phyloP scores from a whole-genome alignment of 1,140 invertebrate species.

The Anastrepha ludens region DNA sequence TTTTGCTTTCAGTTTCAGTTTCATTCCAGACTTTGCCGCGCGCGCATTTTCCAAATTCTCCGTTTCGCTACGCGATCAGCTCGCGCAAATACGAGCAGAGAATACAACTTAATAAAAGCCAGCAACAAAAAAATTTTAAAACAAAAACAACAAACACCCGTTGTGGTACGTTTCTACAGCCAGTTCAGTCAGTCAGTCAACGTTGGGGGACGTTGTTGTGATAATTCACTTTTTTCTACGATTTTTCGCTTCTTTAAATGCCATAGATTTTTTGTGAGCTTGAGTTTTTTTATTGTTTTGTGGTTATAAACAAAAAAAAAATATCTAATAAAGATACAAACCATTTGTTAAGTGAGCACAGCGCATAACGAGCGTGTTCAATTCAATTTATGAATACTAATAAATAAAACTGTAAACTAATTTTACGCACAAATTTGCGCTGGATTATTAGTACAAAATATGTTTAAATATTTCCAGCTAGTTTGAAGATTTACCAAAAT shows the following conservation, averaged over 20 bases:
- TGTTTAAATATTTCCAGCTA: too few species aligned
- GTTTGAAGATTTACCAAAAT: too few species aligned
- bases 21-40: constrained; percentile 48
- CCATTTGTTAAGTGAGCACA: background rate
- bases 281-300: background rate
- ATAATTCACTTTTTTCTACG: constrained; percentile 1
- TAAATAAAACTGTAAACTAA: background rate
- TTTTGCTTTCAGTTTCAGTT: constrained; percentile 54
- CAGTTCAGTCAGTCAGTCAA: constrained; percentile 3
- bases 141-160: background rate
- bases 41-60: constrained; percentile 37
- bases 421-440: background rate
- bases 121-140: background rate
- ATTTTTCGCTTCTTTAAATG: background rate
- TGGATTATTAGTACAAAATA: background rate
- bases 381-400: background rate
- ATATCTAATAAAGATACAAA: background rate
- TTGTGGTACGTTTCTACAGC: background rate
- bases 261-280: background rate
- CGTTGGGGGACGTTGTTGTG: background rate
- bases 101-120: constrained; percentile 5
- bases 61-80: background rate
- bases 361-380: background rate
- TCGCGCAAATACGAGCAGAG: background rate
- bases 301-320: constrained; percentile 19